These are phyloP conservation scores for Monodelphis domestica DNA, from an alignment of 2,797 vertebrate species.

Conservation along the genomic window DNA sequence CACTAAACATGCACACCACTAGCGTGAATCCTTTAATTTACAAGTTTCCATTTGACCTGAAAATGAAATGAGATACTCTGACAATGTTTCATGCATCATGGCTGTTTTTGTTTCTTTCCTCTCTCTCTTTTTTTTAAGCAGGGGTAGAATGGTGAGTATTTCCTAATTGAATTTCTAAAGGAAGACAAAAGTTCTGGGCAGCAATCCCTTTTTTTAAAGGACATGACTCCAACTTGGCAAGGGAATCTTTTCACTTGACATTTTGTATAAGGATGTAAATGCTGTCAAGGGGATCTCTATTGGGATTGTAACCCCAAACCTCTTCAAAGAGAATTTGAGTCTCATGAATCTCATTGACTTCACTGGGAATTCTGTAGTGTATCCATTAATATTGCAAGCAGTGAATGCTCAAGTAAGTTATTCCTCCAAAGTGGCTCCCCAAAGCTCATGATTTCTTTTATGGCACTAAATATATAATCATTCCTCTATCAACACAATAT, in stretches of 20 bases:
- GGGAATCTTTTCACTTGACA: not conserved
- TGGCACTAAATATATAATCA: not conserved
- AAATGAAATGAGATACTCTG: not conserved
- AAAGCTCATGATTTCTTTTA: not conserved
- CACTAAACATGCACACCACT: not conserved
- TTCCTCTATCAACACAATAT: not conserved
- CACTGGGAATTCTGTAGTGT: no score
- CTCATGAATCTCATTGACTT: not conserved
- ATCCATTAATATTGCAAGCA: not conserved
- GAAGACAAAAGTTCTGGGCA: not conserved
- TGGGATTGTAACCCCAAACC: rapidly evolving
- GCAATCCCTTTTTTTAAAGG: not conserved
- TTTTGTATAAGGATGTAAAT: not conserved
- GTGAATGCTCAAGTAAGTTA: slow-evolving; percentile 10
- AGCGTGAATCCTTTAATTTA: not conserved
- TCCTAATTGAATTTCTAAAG: slow-evolving; percentile 20
- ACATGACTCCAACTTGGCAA: not conserved
- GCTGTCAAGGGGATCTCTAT: not conserved
- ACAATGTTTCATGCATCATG: not conserved
- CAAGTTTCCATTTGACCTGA: not conserved
- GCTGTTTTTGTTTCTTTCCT: not conserved
- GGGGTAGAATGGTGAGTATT: not conserved
- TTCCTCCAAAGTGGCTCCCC: not conserved
- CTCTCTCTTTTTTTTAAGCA: slow-evolving; percentile 1
- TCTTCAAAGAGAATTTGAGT: no score